These are phyloP conservation scores for Mamestra configurata DNA, from an alignment of 1,140 invertebrate species.

Conservation along the genomic window DNA sequence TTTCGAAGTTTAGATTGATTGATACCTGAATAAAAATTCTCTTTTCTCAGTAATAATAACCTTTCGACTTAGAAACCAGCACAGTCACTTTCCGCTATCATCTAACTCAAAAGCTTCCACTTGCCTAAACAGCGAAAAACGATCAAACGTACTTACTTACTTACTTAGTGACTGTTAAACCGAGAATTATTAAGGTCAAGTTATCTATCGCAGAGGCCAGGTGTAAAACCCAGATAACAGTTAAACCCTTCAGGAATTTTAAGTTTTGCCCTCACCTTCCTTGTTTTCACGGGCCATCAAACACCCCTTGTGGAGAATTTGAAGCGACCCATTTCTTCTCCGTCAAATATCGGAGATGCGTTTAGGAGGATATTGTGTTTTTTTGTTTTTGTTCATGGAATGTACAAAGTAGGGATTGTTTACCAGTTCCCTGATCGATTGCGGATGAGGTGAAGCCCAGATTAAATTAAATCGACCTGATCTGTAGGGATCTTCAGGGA, in stretches of 20 bases:
- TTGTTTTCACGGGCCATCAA: slow-evolving; percentile 51
- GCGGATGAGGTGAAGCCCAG: too few relatives aligned
- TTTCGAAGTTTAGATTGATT: too few relatives aligned
- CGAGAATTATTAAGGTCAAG: slow-evolving; percentile 47
- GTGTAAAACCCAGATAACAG: slow-evolving; percentile 47
- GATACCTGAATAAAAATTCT: too few relatives aligned
- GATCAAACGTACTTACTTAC: slow-evolving; percentile 10
- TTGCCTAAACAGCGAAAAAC: slow-evolving; percentile 15
- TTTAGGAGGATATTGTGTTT: not conserved
- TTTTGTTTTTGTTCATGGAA: not conserved
- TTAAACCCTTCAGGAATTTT: slow-evolving; percentile 52
- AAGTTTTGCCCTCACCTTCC: slow-evolving; percentile 40
- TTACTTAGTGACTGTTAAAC: slow-evolving; percentile 37
- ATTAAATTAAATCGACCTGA: too few relatives aligned
- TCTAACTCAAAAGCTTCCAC: not conserved
- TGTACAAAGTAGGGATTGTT: too few relatives aligned
- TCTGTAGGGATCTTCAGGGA: too few relatives aligned
- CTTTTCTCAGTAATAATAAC: not conserved
- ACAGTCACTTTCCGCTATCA: slow-evolving; percentile 5
- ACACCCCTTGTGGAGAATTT: slow-evolving; percentile 36
- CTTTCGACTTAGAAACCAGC: not conserved
- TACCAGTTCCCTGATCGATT: too few relatives aligned
- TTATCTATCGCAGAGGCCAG: slow-evolving; percentile 47
- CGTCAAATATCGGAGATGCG: slow-evolving; percentile 34
- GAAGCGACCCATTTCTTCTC: slow-evolving; percentile 30